Percentiles rank a stretch among this genome's conserved stretches.
phyloP scores from a whole-genome alignment of 2,888 invertebrate genomes.

The Plagiodera versicolora region DNA sequence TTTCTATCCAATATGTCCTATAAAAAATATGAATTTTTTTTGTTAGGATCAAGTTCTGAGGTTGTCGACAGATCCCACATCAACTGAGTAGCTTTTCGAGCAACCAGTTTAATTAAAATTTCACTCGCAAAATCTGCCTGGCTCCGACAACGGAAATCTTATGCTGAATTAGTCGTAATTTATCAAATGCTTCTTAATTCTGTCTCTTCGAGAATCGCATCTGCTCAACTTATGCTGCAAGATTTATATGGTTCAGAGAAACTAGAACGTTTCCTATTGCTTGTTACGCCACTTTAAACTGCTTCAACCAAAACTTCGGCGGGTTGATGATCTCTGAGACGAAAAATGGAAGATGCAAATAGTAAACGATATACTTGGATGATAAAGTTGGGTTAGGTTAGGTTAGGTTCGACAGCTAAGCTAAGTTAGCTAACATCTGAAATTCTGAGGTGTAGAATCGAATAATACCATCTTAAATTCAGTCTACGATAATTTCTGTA shows the following conservation, averaged over 20 bases:
- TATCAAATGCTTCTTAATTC: constrained; percentile 24
- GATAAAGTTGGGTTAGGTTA: no score
- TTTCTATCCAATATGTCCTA: no score
- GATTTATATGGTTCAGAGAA: not conserved
- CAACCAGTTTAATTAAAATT: constrained; percentile 33
- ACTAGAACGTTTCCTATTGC: not conserved
- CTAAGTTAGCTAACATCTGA: no score
- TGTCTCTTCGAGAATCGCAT: constrained; percentile 2
- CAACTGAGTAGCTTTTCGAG: constrained; percentile 31
- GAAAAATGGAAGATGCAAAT: no score
- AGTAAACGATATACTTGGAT: no score
- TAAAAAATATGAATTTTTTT: no score
- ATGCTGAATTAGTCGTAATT: constrained; percentile 27
- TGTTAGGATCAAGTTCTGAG: no score
- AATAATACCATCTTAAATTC: no score
- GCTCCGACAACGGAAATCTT: constrained; percentile 21
- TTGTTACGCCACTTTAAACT: no score
- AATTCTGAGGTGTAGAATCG: no score
- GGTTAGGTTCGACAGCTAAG: no score
- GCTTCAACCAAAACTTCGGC: not conserved
- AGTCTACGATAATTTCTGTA: no score
- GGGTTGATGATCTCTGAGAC: not conserved
- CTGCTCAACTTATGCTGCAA: not conserved
- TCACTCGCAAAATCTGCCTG: constrained; percentile 2
- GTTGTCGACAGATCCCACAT: constrained; percentile 25